These are phyloP conservation scores for Mesorhabditis belari DNA, from an alignment of 2,888 invertebrate genomes.

Conservation along the genomic window DNA sequence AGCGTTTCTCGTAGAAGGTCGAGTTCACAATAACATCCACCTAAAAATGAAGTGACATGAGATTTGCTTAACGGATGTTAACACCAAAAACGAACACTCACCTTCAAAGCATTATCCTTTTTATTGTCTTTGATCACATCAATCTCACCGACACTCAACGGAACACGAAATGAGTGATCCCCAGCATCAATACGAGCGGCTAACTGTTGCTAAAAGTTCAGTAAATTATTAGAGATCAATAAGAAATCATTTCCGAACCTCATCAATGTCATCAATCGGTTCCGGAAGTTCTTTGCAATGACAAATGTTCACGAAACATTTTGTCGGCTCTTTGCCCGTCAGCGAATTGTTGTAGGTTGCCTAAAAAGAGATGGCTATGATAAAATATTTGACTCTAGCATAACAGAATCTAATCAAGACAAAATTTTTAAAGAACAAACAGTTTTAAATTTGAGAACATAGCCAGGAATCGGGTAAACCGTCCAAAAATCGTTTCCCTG, in stretches of 20 bases:
- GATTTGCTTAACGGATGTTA: neutral
- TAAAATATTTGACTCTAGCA: too few species aligned
- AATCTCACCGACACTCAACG: slow-evolving; percentile 35
- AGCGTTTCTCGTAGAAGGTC: slow-evolving; percentile 32
- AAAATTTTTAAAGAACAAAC: too few species aligned
- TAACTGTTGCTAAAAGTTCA: slow-evolving; percentile 29
- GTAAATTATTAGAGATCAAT: neutral
- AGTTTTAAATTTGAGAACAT: too few species aligned
- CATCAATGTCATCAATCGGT: slow-evolving; percentile 21
- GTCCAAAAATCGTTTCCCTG: too few species aligned
- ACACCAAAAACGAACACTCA: neutral
- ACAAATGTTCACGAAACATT: slow-evolving; percentile 43
- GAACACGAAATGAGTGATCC: slow-evolving; percentile 20
- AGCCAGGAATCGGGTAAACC: too few species aligned
- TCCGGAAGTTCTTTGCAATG: slow-evolving; percentile 32
- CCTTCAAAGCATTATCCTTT: slow-evolving; percentile 25
- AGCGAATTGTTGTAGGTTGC: slow-evolving; percentile 4
- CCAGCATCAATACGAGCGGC: slow-evolving; percentile 22
- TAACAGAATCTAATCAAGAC: too few species aligned
- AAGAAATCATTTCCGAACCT: slow-evolving; percentile 6
- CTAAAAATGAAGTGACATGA: slow-evolving; percentile 8
- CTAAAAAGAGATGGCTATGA: slow-evolving; percentile 9
- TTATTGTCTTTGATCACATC: slow-evolving; percentile 35
- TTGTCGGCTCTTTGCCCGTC: slow-evolving; percentile 8
- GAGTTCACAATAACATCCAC: slow-evolving; percentile 43